Evolutionary conservation across 2,797 vertebrate genomes (phyloP), one percentile per base, ranked within the genome.

Genomic region (Pelochelys cantorii): DNA sequence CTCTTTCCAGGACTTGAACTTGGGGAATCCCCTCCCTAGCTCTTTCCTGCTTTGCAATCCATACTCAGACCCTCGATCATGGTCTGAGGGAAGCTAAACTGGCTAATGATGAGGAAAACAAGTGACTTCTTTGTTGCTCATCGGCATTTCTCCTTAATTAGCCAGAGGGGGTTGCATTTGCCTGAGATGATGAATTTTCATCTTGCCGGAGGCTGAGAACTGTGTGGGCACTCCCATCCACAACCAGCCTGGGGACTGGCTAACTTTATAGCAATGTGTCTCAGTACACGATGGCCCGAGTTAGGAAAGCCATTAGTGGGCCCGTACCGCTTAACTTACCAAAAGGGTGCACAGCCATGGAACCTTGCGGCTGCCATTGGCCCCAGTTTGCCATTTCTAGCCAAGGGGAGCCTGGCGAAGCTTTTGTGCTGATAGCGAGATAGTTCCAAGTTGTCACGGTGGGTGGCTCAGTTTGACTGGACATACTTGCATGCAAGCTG

Each of bases 11-110:
- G 60, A 25, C 65, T 86, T 90, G 84, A 95, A 84, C 56, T 83
- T 83, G 57, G 77, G 84, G 92, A 93, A 94, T 94, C 11, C 13
- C 4, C 15, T 31, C n/a, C 56, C 80, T 91, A 95, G 90, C 90
- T 84, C 53, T 92, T 77, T 71, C 3, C 71, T 75, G 34, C 23
- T 12, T 18, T 75, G 55, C 37, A 85, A 10, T 34, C 27, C 71
- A 53, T 8, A 31, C 54, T 80, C 55, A 42, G 53, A 82, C 11
- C 83, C 54, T 79, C 79, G 57, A 68, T 74, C 55, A 83, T 56
- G 92, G 56, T 56, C 34, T 92, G 17, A 85, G 87, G 48, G 59
- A 91, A 79, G 62, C 78, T 91, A 85, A 2, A 17, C 0, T 75
- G 17, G 62, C 17, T 74, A 34, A 37, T 42, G 34, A 12, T 12